A percentile compares a stretch with the other conserved stretches of the same genome.
Evolutionary conservation across 1,140 invertebrate species (phyloP).

Genomic region (Lasaia peninsularis): DNA sequence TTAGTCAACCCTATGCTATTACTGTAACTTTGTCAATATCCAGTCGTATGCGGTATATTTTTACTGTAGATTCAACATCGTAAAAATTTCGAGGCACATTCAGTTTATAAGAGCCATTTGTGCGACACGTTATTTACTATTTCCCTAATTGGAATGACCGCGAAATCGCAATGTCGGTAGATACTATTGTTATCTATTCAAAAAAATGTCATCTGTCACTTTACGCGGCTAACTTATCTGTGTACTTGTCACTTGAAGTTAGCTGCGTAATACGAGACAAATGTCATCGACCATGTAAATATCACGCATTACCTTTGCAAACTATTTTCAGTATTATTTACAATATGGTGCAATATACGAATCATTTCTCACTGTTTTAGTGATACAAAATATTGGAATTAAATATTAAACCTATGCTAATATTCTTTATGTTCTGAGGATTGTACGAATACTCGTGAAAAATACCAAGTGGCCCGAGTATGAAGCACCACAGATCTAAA

Average conservation of each 20-base stretch:
- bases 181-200: neutral
- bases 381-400: conserved; percentile 17
- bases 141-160: conserved; percentile 21
- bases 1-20: neutral
- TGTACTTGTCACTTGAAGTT: no score
- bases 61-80: conserved; percentile 5
- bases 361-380: conserved; percentile 14
- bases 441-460: conserved; percentile 11
- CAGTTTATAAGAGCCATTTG: neutral
- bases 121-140: neutral
- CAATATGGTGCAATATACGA: conserved; percentile 14
- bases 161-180: conserved; percentile 22
- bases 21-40: neutral
- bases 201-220: no score
- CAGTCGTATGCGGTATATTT: conserved; percentile 35
- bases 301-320: conserved; percentile 20
- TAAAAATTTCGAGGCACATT: conserved; percentile 22
- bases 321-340: conserved; percentile 17
- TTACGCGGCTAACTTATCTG: neutral
- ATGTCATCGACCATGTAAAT: conserved; percentile 16
- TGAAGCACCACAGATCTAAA: conserved; percentile 17
- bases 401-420: conserved; percentile 26
- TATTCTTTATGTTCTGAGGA: conserved; percentile 33
- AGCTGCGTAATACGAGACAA: no score
- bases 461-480: conserved; percentile 7